Evolutionary conservation across 1,140 invertebrate genomes (phyloP).

Genomic region (Drosophila lacteicornis): DNA sequence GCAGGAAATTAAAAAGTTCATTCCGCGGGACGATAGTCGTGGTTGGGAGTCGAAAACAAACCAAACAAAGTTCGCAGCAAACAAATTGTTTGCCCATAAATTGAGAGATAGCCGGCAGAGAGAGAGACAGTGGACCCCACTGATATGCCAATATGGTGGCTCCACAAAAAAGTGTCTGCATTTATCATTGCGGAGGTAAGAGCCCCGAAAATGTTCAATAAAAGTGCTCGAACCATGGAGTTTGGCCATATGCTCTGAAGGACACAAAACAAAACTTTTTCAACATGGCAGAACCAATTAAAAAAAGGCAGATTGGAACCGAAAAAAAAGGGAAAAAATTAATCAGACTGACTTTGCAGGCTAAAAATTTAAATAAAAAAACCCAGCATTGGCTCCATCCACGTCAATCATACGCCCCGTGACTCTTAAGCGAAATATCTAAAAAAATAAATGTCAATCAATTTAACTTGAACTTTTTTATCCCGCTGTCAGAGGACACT

Average conservation of each 20-base stretch:
- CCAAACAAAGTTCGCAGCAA: conserved; percentile 17
- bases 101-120: conserved; percentile 12
- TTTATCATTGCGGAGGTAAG: conserved; percentile 10
- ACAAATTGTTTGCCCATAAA: conserved; percentile 30
- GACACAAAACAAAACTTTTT: conserved; percentile 10
- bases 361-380: conserved; percentile 55
- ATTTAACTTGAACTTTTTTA: conserved; percentile 32
- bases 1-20: conserved; percentile 51
- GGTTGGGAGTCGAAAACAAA: not conserved
- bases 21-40: not conserved
- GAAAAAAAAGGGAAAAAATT: conserved; percentile 23
- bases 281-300: conserved; percentile 29
- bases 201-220: not conserved
- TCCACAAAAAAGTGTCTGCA: not conserved
- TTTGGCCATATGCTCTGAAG: not conserved
- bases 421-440: conserved; percentile 9
- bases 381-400: conserved; percentile 16
- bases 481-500: conserved; percentile 24
- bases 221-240: not conserved
- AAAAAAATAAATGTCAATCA: conserved; percentile 52
- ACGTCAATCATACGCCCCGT: conserved; percentile 66
- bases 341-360: conserved; percentile 44
- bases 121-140: conserved; percentile 23
- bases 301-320: not conserved
- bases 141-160: conserved; percentile 12